Conservation (phyloP, 2,888 invertebrate species). For the Drosophila recens region DNA sequence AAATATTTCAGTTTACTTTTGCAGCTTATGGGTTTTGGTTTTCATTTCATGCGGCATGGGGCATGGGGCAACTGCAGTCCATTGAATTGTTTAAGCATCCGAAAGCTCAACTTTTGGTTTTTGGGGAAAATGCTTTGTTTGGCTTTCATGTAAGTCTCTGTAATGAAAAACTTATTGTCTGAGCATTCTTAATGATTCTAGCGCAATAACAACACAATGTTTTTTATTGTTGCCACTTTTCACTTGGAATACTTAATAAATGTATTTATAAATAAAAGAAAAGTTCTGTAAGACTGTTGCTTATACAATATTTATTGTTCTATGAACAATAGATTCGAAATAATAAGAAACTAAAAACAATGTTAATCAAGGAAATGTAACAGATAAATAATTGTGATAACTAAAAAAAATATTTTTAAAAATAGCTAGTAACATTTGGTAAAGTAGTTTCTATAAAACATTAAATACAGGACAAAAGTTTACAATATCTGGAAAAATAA, state of each 20-base stretch:
- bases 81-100: constrained; percentile 71
- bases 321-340: background rate
- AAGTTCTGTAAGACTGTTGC: background rate
- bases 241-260: constrained; percentile 8
- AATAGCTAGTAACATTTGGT: background rate
- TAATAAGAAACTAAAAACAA: background rate
- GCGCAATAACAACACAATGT: constrained; percentile 14
- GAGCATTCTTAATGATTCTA: constrained; percentile 34
- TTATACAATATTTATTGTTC: background rate
- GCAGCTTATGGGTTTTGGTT: constrained; percentile 62
- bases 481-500: too few species aligned
- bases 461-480: too few species aligned
- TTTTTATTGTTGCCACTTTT: constrained; percentile 1
- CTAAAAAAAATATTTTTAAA: background rate
- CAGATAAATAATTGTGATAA: background rate
- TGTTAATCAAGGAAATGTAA: background rate
- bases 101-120: constrained; percentile 54
- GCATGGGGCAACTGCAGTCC: constrained; percentile 47
- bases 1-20: constrained; percentile 73
- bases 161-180: constrained; percentile 45
- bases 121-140: constrained; percentile 36
- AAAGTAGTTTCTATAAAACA: too few species aligned
- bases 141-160: constrained; percentile 38
- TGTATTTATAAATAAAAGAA: constrained; percentile 1
- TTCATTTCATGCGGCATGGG: background rate